These are phyloP conservation scores for Sipha maydis DNA, from an alignment of 2,888 invertebrate species.

Conservation along the genomic window DNA sequence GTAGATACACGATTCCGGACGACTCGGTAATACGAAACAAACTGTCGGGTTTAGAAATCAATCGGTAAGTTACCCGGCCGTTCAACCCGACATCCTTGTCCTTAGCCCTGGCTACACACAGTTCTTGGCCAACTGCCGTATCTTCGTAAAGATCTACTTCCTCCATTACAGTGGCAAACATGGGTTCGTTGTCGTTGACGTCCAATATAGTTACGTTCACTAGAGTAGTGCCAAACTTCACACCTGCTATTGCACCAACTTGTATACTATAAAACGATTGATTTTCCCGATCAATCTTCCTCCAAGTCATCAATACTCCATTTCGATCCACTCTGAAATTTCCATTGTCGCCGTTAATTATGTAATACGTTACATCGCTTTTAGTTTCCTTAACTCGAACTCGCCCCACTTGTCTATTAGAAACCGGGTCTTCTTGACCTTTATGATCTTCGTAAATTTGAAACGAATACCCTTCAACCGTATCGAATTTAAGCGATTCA, in stretches of 20 bases:
- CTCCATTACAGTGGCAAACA: conserved; percentile 82
- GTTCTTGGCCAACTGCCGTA: conserved; percentile 92
- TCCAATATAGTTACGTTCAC: conserved; percentile 87
- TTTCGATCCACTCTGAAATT: conserved; percentile 81
- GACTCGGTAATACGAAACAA: conserved; percentile 86
- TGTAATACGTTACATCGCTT: conserved; percentile 75
- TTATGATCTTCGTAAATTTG: conserved; percentile 84
- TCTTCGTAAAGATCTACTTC: conserved; percentile 86
- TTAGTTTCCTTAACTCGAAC: conserved; percentile 72
- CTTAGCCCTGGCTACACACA: conserved; percentile 85
- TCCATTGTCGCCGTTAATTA: conserved; percentile 83
- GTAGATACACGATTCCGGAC: conserved; percentile 89
- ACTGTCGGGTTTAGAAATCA: conserved; percentile 82
- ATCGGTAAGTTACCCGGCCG: conserved; percentile 82
- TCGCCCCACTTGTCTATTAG: conserved; percentile 80
- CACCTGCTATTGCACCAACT: conserved; percentile 81
- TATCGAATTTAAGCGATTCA: conserved; percentile 79
- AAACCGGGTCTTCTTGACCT: conserved; percentile 70
- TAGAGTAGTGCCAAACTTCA: conserved; percentile 79
- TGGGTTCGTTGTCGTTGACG: conserved; percentile 91
- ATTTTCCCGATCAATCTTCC: conserved; percentile 85
- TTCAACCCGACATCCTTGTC: conserved; percentile 92
- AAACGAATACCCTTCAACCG: conserved; percentile 82
- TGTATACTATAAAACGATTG: conserved; percentile 80
- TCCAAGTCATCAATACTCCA: conserved; percentile 82